Percentiles rank a stretch among this genome's conserved stretches.
These are phyloP conservation scores for Felis catus DNA, from an alignment of 2,113 vertebrate genomes.

Conservation along the genomic window F.catus_Fca126_mat1.0 CM031412.1:62762501-62763000, in stretches of 20 bases:
- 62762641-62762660: not conserved
- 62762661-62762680: constrained; percentile 38
- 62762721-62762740: not conserved
- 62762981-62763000: not conserved
- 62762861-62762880: not conserved
- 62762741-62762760: not conserved
- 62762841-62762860: not conserved
- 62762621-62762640: constrained; percentile 30
- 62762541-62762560: constrained; percentile 34
- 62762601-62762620: constrained; percentile 11
- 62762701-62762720: constrained; percentile 1
- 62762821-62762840: not conserved
- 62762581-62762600: constrained; percentile 43
- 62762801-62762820: not conserved
- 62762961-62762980: not conserved
- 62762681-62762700: not conserved
- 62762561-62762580: constrained; percentile 24
- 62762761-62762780: not conserved
- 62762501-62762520: constrained; percentile 35
- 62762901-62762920: not conserved
- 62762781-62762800: not conserved
- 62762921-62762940: not conserved
- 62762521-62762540: not conserved
- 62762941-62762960: not conserved
- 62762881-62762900: constrained; percentile 25